Evolutionary conservation across 2,113 vertebrate species (phyloP).

Genomic region (Willisornis vidua): DNA sequence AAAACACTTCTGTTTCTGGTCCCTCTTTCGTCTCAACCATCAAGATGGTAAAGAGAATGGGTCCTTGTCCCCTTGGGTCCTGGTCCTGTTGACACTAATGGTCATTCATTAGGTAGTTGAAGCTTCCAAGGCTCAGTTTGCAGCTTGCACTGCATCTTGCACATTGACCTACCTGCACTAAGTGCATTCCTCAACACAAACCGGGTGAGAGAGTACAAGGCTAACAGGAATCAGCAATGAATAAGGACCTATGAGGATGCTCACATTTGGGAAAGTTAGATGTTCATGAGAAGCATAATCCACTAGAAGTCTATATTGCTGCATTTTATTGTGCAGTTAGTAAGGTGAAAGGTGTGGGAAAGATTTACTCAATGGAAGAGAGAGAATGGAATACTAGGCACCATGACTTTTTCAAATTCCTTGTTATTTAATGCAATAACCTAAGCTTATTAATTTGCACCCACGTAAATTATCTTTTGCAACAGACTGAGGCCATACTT

Average conservation of each 20-base stretch:
- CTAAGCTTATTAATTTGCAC: neutral
- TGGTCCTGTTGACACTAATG: neutral
- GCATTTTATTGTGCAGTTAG: neutral
- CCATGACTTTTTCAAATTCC: neutral
- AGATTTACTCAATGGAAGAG: neutral
- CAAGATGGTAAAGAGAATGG: neutral
- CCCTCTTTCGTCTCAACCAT: neutral
- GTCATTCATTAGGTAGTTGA: neutral
- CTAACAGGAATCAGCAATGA: neutral
- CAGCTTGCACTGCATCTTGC: neutral
- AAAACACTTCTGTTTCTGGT: neutral
- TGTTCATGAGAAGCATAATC: neutral
- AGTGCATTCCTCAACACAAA: neutral
- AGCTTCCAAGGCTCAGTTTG: neutral
- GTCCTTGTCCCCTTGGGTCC: neutral
- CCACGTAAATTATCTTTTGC: neutral
- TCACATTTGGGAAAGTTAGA: neutral
- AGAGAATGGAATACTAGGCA: neutral
- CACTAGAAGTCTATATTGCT: neutral
- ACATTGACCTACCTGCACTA: accelerated
- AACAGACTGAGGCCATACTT: neutral
- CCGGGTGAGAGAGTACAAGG: neutral
- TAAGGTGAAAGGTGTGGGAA: neutral
- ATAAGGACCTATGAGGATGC: neutral
- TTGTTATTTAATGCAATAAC: neutral